Evolutionary conservation across 2,113 vertebrate species (phyloP), one percentile per base, ranked within the genome.

Genomic region (Chloebia gouldiae): DNA sequence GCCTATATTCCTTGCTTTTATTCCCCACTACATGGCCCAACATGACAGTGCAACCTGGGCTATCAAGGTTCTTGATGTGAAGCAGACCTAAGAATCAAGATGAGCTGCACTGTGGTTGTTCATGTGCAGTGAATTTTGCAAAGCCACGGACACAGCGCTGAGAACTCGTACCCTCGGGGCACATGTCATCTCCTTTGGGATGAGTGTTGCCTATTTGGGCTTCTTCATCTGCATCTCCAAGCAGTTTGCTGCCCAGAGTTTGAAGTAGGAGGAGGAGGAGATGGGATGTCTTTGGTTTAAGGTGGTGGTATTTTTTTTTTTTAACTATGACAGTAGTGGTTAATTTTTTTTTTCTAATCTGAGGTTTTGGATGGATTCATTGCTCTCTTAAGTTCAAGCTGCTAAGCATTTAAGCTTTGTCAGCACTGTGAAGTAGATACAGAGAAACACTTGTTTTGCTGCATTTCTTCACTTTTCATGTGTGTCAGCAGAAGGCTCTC

Each of bases 151-250:
- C 50, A 23, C 10, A 6, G 12, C 0, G 0, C 4, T 12, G 19
- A 5, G 42, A 65, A 53, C 47, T 12, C 0, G 0, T 6, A 11
- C 19, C 31, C 37, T 6, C 1, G 2, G 11, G 40, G 3, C 14
- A 16, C 0, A 0, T 5, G 2, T 12, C 9, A 2, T 12, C 13
- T 8, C 4, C 42, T 37, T 57, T 4, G 1, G 24, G 17, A 11
- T 39, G 39, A 12, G 16, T n/a, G 37, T 31, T 69, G 11, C n/a
- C 15, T 4, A 2, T 27, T 56, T 44, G 31, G 27, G 7, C 31
- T 72, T 8, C 0, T 21, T 83, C 22, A 20, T 31, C 49, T 51
- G 9, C 24, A 47, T 39, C 47, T 70, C 23, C 31, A n/a, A 42
- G 47, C 10, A 61, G 13, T 10, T 81, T 37, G 9, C 27, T 66